phyloP scores from a whole-genome alignment of 2,113 vertebrate genomes.

The Coreoperca whiteheadi region DNA sequence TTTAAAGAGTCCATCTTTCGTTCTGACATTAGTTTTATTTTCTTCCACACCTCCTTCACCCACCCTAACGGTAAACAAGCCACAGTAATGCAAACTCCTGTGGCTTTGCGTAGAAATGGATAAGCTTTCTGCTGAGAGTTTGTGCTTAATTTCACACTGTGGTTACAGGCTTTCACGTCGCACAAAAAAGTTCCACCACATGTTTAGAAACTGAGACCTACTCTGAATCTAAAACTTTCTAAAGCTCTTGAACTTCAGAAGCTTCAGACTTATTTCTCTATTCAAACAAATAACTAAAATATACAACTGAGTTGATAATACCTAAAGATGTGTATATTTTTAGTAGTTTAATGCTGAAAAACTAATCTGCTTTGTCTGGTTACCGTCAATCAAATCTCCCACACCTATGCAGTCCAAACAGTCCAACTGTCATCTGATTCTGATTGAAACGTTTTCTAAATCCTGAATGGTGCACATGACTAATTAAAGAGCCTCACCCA shows the following conservation, averaged over 20 bases:
- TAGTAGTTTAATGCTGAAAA: not conserved
- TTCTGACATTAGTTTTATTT: not conserved
- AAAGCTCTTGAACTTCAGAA: not conserved
- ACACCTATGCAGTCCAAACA: no score
- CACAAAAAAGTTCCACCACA: not conserved
- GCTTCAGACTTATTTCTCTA: not conserved
- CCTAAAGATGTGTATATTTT: not conserved
- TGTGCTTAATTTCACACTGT: not conserved
- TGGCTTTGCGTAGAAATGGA: not conserved
- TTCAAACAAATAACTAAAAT: not conserved
- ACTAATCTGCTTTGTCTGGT: not conserved
- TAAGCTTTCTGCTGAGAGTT: no score
- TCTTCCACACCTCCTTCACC: no score
- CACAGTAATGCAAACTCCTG: not conserved
- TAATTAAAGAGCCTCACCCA: no score
- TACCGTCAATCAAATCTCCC: no score
- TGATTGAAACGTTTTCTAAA: not conserved
- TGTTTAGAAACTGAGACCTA: not conserved
- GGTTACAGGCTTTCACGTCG: not conserved
- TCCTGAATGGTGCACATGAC: not conserved
- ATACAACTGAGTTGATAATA: no score
- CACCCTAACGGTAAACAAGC: no score
- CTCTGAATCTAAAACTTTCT: not conserved
- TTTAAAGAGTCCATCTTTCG: not conserved
- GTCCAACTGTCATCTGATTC: not conserved